Evolutionary conservation across 2,888 invertebrate species (phyloP).

Genomic region (Chrysodeixis includens): DNA sequence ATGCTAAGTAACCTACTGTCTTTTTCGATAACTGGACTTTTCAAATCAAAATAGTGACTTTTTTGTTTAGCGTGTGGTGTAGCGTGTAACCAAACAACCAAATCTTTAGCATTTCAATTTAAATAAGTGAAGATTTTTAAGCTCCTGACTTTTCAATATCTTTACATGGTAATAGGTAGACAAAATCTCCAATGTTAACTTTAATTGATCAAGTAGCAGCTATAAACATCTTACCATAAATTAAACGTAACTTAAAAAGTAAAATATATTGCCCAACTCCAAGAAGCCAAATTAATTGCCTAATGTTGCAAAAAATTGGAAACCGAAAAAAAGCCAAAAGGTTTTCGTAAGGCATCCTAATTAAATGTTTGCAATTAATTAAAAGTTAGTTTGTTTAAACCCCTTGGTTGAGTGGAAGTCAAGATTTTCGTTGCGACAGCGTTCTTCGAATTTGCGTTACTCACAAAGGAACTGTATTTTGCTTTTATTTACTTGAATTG

Average conservation of each 20-base stretch:
- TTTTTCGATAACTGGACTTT: too few species aligned
- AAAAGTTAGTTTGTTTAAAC: conserved; percentile 47
- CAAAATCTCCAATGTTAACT: not conserved
- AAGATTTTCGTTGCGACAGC: conserved; percentile 29
- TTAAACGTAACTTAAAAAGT: not conserved
- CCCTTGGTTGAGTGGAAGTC: conserved; percentile 25
- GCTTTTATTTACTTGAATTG: conserved; percentile 9
- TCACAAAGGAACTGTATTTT: conserved; percentile 11
- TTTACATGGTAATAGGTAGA: too few species aligned
- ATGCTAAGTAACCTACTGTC: too few species aligned
- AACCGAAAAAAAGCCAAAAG: conserved; percentile 15
- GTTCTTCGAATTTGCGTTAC: conserved; percentile 10
- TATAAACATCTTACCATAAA: too few species aligned
- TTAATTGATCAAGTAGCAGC: not conserved
- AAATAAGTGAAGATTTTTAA: too few species aligned
- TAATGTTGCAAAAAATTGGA: not conserved
- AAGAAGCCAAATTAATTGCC: not conserved
- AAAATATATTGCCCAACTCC: not conserved
- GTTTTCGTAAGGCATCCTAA: conserved; percentile 41
- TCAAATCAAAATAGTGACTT: too few species aligned
- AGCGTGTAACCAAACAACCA: too few species aligned
- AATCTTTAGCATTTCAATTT: too few species aligned
- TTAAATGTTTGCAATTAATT: conserved; percentile 66
- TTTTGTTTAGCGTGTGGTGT: too few species aligned
- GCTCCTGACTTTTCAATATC: too few species aligned